These are phyloP conservation scores for Sylvicola fuscatus DNA, from an alignment of 2,888 invertebrate species.

Conservation along the genomic window DNA sequence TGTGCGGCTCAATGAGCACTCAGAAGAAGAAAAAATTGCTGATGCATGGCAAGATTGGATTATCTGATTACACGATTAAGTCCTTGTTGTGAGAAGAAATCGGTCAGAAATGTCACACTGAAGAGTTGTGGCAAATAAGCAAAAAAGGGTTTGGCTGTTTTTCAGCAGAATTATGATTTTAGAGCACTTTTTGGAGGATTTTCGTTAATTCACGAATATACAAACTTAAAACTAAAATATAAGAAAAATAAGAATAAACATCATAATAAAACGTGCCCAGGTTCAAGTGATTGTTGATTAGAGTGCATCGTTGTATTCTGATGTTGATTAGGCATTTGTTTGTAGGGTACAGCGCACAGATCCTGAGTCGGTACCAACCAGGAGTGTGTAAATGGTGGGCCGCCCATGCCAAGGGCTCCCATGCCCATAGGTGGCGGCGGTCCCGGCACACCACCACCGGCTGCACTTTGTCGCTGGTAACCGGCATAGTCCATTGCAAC, in stretches of 20 bases:
- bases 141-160: too few relatives aligned
- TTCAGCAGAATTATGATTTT: too few relatives aligned
- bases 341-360: slow-evolving; percentile 73
- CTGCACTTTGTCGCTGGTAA: slow-evolving; percentile 35
- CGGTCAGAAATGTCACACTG: too few relatives aligned
- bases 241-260: slow-evolving; percentile 16
- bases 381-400: slow-evolving; percentile 71
- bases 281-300: slow-evolving; percentile 40
- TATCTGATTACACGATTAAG: too few relatives aligned
- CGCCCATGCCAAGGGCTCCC: slow-evolving; percentile 34
- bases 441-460: slow-evolving; percentile 18
- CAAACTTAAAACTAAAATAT: slow-evolving; percentile 14
- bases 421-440: slow-evolving; percentile 18
- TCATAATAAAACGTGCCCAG: slow-evolving; percentile 60
- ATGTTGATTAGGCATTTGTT: slow-evolving; percentile 34
- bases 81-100: too few relatives aligned
- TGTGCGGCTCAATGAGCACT: too few relatives aligned
- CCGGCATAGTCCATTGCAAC: slow-evolving; percentile 74
- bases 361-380: slow-evolving; percentile 89
- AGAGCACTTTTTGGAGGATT: too few relatives aligned
- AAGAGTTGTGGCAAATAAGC: too few relatives aligned
- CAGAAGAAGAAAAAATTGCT: too few relatives aligned
- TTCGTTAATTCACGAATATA: slow-evolving; percentile 11
- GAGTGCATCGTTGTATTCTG: slow-evolving; percentile 20
- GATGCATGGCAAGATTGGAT: too few relatives aligned